Conservation (phyloP, 2,113 vertebrate genomes). For the Oreocharis arfaki region DNA sequence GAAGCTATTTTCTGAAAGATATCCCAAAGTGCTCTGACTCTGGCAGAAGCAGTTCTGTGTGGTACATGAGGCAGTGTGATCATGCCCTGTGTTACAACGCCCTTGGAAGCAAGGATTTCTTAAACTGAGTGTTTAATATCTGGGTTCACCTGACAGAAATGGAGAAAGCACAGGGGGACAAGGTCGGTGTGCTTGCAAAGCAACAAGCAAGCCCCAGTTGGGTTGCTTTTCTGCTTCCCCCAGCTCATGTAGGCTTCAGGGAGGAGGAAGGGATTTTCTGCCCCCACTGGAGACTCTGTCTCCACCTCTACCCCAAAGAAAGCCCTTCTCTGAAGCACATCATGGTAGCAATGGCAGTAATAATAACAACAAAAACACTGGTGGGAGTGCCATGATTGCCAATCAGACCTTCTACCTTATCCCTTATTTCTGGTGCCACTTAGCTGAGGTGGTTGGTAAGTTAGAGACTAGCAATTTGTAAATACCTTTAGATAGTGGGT, state of each 20-base stretch:
- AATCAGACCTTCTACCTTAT: neutral
- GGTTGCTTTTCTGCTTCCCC: neutral
- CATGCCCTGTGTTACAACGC: fast-evolving
- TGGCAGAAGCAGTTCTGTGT: neutral
- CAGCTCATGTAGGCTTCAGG: neutral
- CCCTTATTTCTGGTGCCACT: conserved; percentile 16
- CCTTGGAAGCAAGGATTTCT: neutral
- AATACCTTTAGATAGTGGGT: conserved; percentile 8
- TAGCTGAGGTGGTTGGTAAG: neutral
- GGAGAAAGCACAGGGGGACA: neutral
- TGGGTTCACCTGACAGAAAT: neutral
- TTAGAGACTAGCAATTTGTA: neutral
- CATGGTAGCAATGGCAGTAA: neutral
- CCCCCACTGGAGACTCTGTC: neutral
- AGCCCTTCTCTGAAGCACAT: neutral
- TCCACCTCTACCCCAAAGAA: neutral
- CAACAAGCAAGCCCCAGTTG: neutral
- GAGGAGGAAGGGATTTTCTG: neutral
- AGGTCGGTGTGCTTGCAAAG: neutral
- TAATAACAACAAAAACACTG: neutral
- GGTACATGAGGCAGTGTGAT: neutral
- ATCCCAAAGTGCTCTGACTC: neutral
- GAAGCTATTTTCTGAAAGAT: neutral
- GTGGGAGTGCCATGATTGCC: neutral
- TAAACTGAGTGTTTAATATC: neutral